Evolutionary conservation across 2,113 vertebrate species (phyloP).

Genomic region (Cynopterus brachyotis): DNA sequence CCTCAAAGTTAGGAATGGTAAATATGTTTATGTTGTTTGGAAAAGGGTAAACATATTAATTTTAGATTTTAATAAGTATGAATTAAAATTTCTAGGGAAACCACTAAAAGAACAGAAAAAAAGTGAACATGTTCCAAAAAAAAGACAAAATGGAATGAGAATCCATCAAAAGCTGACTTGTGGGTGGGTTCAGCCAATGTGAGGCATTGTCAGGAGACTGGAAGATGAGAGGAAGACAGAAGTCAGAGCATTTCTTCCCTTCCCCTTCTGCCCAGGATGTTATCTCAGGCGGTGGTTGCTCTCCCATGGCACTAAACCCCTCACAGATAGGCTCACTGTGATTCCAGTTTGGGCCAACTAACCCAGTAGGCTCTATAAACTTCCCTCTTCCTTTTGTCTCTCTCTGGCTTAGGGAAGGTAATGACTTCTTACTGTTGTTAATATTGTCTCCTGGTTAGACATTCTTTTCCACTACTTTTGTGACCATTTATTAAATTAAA

Average conservation of each 20-base stretch:
- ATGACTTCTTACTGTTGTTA: background rate
- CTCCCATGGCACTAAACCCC: background rate
- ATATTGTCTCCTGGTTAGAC: background rate
- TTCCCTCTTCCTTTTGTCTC: background rate
- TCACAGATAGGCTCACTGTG: rapidly evolving
- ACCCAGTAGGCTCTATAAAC: background rate
- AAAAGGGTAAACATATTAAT: background rate
- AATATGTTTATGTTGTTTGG: background rate
- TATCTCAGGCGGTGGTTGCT: too few relatives aligned
- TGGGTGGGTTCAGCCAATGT: background rate
- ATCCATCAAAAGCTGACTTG: background rate
- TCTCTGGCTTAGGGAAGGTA: background rate
- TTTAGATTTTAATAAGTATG: background rate
- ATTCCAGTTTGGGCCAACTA: background rate
- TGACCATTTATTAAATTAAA: background rate
- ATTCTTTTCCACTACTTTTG: background rate
- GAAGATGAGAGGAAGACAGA: background rate
- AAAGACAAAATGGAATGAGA: background rate
- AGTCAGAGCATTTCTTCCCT: background rate
- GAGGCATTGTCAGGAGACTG: background rate
- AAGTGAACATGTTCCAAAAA: background rate
- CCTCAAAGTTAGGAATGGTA: background rate
- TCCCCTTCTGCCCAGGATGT: background rate
- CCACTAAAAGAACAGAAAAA: background rate
- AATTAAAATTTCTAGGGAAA: background rate